Conservation (phyloP, 1,140 invertebrate genomes). For the Diorhabda sublineata region DNA sequence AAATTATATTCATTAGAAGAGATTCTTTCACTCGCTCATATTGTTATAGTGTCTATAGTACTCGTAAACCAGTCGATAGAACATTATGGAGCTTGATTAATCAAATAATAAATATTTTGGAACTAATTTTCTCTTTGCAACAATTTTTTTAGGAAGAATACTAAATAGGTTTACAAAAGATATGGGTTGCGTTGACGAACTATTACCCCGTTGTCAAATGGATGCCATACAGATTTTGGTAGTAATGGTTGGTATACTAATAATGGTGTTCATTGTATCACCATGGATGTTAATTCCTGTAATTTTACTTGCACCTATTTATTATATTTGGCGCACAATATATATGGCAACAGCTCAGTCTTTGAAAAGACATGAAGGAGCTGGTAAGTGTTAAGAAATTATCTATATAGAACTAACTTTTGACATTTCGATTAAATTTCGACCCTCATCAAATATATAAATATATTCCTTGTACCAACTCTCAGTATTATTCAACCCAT, state of each 20-base stretch:
- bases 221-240: conserved; percentile 71
- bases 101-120: too few relatives aligned
- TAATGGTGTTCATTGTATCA: conserved; percentile 59
- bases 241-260: conserved; percentile 46
- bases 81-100: too few relatives aligned
- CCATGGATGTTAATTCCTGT: conserved; percentile 69
- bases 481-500: too few relatives aligned
- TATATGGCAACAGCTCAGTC: conserved; percentile 81
- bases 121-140: too few relatives aligned
- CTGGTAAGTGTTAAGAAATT: neutral
- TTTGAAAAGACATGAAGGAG: conserved; percentile 82
- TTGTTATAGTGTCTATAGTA: too few relatives aligned
- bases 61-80: too few relatives aligned
- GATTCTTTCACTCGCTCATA: too few relatives aligned
- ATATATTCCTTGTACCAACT: too few relatives aligned
- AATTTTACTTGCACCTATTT: conserved; percentile 62
- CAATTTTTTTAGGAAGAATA: conserved; percentile 48
- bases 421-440: too few relatives aligned
- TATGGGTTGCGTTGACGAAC: conserved; percentile 79
- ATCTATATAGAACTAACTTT: too few relatives aligned
- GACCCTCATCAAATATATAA: too few relatives aligned
- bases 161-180: conserved; percentile 76
- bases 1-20: too few relatives aligned
- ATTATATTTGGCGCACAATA: conserved; percentile 70
- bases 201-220: conserved; percentile 71